phyloP scores from a whole-genome alignment of 2,797 vertebrate genomes.

The Halcyon smyrnensis region DNA sequence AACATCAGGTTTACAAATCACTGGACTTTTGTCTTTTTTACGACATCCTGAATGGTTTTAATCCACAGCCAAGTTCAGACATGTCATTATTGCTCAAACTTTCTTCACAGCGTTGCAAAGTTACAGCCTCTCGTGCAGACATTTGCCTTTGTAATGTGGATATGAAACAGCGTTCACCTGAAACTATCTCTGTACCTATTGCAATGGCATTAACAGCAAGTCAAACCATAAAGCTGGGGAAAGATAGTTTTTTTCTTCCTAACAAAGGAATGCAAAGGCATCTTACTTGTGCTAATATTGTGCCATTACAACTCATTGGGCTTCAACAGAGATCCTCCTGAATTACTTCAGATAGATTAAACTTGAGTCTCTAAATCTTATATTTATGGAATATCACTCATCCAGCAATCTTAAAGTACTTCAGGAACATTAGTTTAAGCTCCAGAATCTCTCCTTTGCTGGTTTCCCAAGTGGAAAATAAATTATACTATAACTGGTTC shows the following conservation, averaged over 20 bases:
- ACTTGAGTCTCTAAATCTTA: background rate
- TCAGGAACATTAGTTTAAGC: background rate
- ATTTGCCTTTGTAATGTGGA: background rate
- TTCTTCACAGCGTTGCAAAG: background rate
- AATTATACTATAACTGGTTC: background rate
- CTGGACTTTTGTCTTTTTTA: background rate
- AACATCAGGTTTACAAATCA: background rate
- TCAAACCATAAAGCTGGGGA: background rate
- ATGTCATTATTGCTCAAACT: background rate
- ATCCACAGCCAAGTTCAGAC: background rate
- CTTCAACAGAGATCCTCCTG: background rate
- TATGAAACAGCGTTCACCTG: background rate
- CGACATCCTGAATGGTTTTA: background rate
- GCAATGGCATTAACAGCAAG: background rate
- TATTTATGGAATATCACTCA: background rate
- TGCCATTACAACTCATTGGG: background rate
- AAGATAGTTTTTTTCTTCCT: background rate
- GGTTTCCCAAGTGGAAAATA: conserved; percentile 1
- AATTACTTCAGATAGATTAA: background rate
- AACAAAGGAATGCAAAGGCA: background rate
- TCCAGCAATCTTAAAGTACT: background rate
- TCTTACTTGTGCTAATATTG: background rate
- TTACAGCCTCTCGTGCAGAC: background rate
- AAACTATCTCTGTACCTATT: background rate
- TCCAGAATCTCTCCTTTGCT: background rate